Conservation (phyloP, 2,797 vertebrate genomes). For the Hirundo rustica region DNA sequence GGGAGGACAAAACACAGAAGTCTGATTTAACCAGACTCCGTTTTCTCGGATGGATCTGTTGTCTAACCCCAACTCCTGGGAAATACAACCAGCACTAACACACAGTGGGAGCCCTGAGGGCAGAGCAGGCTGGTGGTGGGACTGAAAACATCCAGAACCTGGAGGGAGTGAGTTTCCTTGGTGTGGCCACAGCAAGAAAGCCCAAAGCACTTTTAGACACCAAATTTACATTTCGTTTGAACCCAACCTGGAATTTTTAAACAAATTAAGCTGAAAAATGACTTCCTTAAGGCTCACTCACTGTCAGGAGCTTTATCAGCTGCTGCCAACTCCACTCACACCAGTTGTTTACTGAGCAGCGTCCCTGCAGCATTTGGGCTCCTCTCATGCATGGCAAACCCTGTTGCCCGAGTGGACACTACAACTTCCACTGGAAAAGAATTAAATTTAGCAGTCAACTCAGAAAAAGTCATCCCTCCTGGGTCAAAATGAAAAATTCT, state of each 20-base stretch:
- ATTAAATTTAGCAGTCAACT: background rate
- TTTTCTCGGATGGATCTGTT: background rate
- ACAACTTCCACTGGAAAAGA: background rate
- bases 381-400: background rate
- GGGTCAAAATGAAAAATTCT: background rate
- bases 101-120: background rate
- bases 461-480: background rate
- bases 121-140: background rate
- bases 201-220: background rate
- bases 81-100: background rate
- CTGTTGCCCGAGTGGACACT: accelerated
- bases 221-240: background rate
- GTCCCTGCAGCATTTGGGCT: background rate
- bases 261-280: background rate
- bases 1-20: background rate
- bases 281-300: background rate
- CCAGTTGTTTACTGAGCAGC: accelerated
- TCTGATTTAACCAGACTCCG: background rate
- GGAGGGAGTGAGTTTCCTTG: background rate
- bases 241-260: background rate
- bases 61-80: background rate
- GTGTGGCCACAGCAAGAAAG: background rate
- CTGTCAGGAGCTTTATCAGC: background rate
- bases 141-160: background rate
- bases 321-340: background rate